Base-by-base conservation (phyloP, 2,797 vertebrate species). In the Buceros bicornis region DNA sequence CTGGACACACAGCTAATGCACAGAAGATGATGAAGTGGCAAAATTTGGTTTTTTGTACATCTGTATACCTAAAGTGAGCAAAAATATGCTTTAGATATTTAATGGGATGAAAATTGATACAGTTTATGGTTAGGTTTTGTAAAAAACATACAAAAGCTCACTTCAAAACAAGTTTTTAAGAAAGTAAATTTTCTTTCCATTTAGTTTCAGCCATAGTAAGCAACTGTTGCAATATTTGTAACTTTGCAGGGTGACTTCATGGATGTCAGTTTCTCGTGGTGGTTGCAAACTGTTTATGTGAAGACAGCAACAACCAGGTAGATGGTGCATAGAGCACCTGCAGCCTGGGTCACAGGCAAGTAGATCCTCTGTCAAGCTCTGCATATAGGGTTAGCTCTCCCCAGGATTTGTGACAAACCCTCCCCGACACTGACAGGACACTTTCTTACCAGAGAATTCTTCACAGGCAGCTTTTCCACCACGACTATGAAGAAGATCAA, bases 31-130 rank as follows among this genome's bases (percentile, higher is more conserved):
- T 22, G 13, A 82, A 60, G 22, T 22, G 31, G 48, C 40, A 93
- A 76, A 69, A 79, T 54, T 28, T 89, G 42, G 56, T 82, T 94
- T 65, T 94, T 65, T 87, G 54, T 65, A 88, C 11, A 22, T 62
- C 70, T 66, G 22, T 33, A 50, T 62, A 65, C 25, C 11, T 72
- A 60, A 90, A 83, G 53, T 25, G 73, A 82, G 31, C 9, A 82
- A 82, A 95, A 71, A 2, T 37, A 25, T 29, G 8, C n/a, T 89
- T 77, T 53, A 87, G 77, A 37, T 80, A 71, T 62, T 66, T 77
- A 57, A 89, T 12, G 13, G 37, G 13, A 79, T 35, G 14, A 73
- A 87, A 87, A 82, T 18, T 8, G 26, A 35, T 71, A 42, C 3
- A 81, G 22, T 37, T 74, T 29, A 45, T 42, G n/a, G 26, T 28